Conservation (phyloP, 1,140 invertebrate species). For the Argopecten irradians region DNA sequence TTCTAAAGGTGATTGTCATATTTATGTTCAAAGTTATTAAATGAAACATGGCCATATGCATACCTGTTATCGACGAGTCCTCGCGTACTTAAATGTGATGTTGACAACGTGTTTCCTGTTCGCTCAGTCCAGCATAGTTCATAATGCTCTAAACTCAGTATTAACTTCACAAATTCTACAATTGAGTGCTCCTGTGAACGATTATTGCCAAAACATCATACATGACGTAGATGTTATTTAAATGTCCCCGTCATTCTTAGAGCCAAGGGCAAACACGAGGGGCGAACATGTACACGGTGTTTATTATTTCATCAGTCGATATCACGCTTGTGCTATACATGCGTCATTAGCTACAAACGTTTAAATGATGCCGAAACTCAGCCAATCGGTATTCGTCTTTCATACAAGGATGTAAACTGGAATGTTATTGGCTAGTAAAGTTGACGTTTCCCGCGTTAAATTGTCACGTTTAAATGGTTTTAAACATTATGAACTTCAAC, state of each 20-base stretch:
- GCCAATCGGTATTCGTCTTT: not conserved
- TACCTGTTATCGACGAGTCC: not conserved
- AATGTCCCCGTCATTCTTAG: not conserved
- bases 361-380: not conserved
- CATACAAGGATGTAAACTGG: not conserved
- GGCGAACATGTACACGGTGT: not conserved
- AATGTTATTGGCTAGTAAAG: not conserved
- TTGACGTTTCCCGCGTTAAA: not conserved
- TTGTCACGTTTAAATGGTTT: too few relatives aligned
- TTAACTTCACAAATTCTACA: not conserved
- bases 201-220: not conserved
- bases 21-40: too few relatives aligned
- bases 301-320: not conserved
- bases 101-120: not conserved
- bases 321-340: not conserved
- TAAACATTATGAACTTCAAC: too few relatives aligned
- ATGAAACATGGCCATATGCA: too few relatives aligned
- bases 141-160: not conserved
- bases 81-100: not conserved
- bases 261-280: slow-evolving; percentile 19
- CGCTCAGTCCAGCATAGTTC: not conserved
- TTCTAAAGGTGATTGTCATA: too few relatives aligned
- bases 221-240: not conserved
- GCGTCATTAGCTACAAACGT: slow-evolving; percentile 15
- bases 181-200: not conserved